These are phyloP conservation scores for Danio albolineatus DNA, from an alignment of 2,797 vertebrate genomes.

Conservation along the genomic window DNA sequence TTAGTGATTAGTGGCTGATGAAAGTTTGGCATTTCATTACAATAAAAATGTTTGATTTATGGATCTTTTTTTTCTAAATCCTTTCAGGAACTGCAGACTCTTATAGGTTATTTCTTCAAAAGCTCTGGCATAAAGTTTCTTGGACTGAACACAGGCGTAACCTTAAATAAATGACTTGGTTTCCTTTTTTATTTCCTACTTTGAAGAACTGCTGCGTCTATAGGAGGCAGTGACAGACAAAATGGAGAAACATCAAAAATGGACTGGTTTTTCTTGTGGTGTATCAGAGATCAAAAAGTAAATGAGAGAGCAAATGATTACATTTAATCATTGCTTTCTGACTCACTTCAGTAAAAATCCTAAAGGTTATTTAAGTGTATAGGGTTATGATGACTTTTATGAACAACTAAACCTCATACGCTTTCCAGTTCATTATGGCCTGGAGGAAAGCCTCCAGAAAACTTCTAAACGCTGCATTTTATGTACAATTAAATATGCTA, in stretches of 20 bases:
- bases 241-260: constrained; percentile 26
- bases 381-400: neutral
- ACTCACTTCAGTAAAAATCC: neutral
- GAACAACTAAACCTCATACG: too few species aligned
- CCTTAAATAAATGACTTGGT: constrained; percentile 21
- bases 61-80: neutral
- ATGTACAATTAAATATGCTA: too few species aligned
- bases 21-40: neutral
- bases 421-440: too few species aligned
- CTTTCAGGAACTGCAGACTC: neutral
- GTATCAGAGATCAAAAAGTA: neutral
- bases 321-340: neutral
- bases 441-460: too few species aligned
- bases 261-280: neutral
- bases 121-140: neutral
- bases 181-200: neutral
- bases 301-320: neutral
- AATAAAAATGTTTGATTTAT: neutral
- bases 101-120: constrained; percentile 3
- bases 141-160: constrained; percentile 2
- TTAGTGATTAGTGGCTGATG: neutral
- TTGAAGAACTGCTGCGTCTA: constrained; percentile 6
- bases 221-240: neutral
- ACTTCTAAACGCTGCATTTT: too few species aligned
- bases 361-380: neutral